Conservation (phyloP, 2,888 invertebrate species). For the Anthoptus insignis region DNA sequence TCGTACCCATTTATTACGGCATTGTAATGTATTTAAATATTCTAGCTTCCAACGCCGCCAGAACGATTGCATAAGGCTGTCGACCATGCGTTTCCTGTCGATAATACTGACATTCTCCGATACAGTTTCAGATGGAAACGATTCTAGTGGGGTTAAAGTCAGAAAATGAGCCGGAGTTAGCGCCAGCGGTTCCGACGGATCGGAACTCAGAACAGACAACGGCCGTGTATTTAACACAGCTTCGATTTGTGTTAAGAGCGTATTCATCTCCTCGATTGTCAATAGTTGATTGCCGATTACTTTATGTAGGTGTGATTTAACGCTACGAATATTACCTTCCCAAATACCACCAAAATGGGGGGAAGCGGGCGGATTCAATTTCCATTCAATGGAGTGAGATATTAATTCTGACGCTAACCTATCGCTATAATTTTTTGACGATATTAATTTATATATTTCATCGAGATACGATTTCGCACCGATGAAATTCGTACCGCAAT, state of each 20-base stretch:
- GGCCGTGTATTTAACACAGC: slow-evolving; percentile 18
- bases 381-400: not conserved
- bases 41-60: slow-evolving; percentile 14
- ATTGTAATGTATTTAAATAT: slow-evolving; percentile 19
- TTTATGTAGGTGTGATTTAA: not conserved
- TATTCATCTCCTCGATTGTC: not conserved
- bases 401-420: not conserved
- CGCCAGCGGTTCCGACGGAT: slow-evolving; percentile 24
- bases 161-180: slow-evolving; percentile 27
- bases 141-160: slow-evolving; percentile 11
- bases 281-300: not conserved
- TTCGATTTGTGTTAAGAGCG: not conserved
- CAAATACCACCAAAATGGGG: not conserved
- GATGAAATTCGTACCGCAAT: slow-evolving; percentile 45
- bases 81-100: slow-evolving; percentile 6
- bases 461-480: slow-evolving; percentile 24
- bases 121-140: slow-evolving; percentile 6
- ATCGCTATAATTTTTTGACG: not conserved
- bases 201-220: slow-evolving; percentile 7
- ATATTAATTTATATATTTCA: not conserved
- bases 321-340: not conserved
- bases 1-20: slow-evolving; percentile 12
- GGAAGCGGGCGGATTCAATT: not conserved
- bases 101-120: not conserved
- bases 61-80: not conserved